phyloP scores from a whole-genome alignment of 2,797 vertebrate species.

The Rhabdomys pumilio region DNA sequence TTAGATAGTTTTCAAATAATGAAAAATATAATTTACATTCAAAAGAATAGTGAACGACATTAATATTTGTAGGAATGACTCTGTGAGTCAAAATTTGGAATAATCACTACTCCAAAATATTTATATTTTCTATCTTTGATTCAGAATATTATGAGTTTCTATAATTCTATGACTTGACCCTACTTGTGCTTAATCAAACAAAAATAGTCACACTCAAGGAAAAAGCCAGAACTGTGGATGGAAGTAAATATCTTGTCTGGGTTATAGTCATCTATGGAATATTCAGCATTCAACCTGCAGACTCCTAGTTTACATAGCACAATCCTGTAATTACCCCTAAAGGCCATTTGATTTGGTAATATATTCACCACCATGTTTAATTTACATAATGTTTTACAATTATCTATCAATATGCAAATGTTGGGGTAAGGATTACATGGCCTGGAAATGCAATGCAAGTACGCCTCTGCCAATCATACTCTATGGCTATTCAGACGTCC shows the following conservation, averaged over 20 bases:
- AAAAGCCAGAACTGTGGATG: neutral
- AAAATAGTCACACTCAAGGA: conserved; percentile 39
- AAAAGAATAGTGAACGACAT: neutral
- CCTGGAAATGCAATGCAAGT: conserved; percentile 77
- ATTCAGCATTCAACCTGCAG: conserved; percentile 68
- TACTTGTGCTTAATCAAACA: conserved; percentile 26
- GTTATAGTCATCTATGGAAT: conserved; percentile 20
- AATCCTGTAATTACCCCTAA: conserved; percentile 84
- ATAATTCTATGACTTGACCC: conserved; percentile 4
- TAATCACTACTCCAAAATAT: neutral
- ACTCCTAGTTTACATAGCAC: conserved; percentile 74
- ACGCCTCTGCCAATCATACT: conserved; percentile 60
- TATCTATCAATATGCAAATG: conserved; percentile 89
- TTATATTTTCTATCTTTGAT: conserved; percentile 27
- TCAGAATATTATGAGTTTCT: conserved; percentile 30
- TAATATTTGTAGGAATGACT: conserved; percentile 1
- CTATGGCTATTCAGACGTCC: neutral
- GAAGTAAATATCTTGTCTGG: conserved; percentile 31
- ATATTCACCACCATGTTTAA: conserved; percentile 85
- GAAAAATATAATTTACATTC: neutral
- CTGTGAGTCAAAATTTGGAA: conserved; percentile 26
- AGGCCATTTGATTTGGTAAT: conserved; percentile 88
- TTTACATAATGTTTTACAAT: conserved; percentile 90
- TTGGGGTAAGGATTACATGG: conserved; percentile 76
- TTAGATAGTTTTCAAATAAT: conserved; percentile 11